Percentiles rank a stretch among this genome's conserved stretches.
Conservation (phyloP, 1,140 invertebrate species). For the Telenomus remus region DNA sequence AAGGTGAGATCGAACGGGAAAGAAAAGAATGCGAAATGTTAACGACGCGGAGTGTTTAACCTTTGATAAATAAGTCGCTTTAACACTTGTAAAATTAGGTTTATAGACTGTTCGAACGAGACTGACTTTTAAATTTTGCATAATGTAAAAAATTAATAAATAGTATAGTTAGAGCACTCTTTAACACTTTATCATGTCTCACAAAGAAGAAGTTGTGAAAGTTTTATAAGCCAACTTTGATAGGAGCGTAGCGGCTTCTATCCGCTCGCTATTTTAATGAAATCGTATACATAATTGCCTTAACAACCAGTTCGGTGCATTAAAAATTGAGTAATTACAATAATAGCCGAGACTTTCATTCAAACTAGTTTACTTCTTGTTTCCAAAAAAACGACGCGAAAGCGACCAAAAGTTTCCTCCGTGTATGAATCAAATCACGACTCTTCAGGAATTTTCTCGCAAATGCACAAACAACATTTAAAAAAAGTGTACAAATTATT, state of each 20-base stretch:
- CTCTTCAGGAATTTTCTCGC: too few species aligned
- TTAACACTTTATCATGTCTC: too few species aligned
- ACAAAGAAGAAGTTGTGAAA: neutral
- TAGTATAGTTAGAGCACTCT: too few species aligned
- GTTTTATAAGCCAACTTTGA: neutral
- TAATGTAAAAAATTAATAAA: neutral
- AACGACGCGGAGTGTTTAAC: conserved; percentile 19
- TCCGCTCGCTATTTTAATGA: neutral
- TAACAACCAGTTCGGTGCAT: neutral
- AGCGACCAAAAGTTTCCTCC: too few species aligned
- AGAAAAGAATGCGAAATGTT: conserved; percentile 29
- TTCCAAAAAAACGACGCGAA: too few species aligned
- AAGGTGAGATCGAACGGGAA: conserved; percentile 20
- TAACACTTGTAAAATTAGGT: neutral
- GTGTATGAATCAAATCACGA: too few species aligned
- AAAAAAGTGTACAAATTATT: too few species aligned
- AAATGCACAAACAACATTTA: too few species aligned
- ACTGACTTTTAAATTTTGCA: neutral
- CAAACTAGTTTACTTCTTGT: conserved; percentile 2
- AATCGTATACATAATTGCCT: conserved; percentile 1
- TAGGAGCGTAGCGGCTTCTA: neutral
- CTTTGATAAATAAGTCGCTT: conserved; percentile 8
- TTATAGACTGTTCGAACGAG: neutral
- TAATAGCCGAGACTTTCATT: conserved; percentile 7
- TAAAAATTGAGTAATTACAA: conserved; percentile 4